A percentile compares a stretch with the other conserved stretches of the same genome.
Conservation (phyloP, 2,888 invertebrate species). For the Neoaliturus tenellus region DNA sequence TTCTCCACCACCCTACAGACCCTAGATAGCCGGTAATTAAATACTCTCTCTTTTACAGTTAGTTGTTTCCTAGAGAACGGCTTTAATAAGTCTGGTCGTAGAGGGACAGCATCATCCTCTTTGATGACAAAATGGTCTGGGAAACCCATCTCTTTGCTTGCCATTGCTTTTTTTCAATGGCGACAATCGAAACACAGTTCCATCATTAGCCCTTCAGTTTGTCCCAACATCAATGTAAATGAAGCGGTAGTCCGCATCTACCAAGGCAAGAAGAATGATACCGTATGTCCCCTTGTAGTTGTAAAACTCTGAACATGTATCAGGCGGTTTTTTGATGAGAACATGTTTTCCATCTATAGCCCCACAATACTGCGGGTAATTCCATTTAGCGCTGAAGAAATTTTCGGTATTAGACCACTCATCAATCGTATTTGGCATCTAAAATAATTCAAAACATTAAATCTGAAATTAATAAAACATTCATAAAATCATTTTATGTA, state of each 20-base stretch:
- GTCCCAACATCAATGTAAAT: slow-evolving; percentile 60
- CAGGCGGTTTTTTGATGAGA: slow-evolving; percentile 33
- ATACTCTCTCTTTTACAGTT: background rate
- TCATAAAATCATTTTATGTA: too few relatives aligned
- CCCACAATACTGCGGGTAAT: slow-evolving; percentile 52
- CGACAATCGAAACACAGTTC: slow-evolving; percentile 17
- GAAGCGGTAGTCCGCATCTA: slow-evolving; percentile 59
- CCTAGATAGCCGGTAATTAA: slow-evolving; percentile 3
- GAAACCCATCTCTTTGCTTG: background rate
- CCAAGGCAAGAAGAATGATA: slow-evolving; percentile 44
- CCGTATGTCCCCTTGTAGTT: slow-evolving; percentile 47
- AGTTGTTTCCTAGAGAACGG: background rate
- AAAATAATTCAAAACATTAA: background rate
- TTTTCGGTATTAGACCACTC: slow-evolving; percentile 34
- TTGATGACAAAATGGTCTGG: background rate
- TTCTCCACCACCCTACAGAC: background rate
- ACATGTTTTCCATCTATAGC: slow-evolving; percentile 54
- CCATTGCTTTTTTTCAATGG: slow-evolving; percentile 12
- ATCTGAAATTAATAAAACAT: too few relatives aligned
- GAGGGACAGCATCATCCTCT: background rate
- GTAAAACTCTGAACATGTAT: slow-evolving; percentile 46
- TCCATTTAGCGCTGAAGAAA: slow-evolving; percentile 20
- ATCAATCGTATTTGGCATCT: slow-evolving; percentile 33
- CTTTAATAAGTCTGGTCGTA: background rate
- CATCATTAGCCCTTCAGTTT: slow-evolving; percentile 16